Evolutionary conservation across 1,140 invertebrate species (phyloP).

Genomic region (Tetraneura akinire): DNA sequence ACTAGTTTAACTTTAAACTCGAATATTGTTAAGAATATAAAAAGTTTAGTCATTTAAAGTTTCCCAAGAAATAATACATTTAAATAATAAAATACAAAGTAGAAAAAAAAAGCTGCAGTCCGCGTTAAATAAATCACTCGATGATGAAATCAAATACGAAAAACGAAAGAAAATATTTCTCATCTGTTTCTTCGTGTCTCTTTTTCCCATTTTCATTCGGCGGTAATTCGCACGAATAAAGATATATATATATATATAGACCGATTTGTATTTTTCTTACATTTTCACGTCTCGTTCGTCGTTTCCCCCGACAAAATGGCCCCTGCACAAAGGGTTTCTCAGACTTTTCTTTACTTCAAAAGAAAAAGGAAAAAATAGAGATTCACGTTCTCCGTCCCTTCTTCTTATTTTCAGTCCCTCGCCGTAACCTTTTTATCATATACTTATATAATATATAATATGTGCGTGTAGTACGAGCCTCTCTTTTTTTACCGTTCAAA

Average conservation of each 20-base stretch:
- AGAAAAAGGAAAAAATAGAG: constrained; percentile 17
- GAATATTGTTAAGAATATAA: no score
- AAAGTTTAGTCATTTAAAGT: not conserved
- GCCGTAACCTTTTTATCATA: not conserved
- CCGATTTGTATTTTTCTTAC: constrained; percentile 6
- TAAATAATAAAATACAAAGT: no score
- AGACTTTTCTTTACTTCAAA: constrained; percentile 3
- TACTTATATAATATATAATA: not conserved
- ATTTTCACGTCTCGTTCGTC: constrained; percentile 7
- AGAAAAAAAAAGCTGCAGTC: no score
- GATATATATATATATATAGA: no score
- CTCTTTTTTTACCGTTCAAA: not conserved
- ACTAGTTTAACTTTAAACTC: no score
- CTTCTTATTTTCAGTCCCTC: not conserved
- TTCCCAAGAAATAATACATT: not conserved
- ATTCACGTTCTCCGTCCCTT: not conserved
- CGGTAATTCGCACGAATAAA: not conserved
- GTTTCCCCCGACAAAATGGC: not conserved
- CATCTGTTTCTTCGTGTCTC: not conserved
- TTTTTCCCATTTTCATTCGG: not conserved
- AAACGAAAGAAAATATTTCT: not conserved
- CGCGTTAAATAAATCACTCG: not conserved
- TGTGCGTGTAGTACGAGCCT: not conserved
- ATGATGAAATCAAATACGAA: not conserved
- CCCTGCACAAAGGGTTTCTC: not conserved